Base-by-base conservation (phyloP, 2,888 invertebrate species). In the Glaucopsyche alexis region DNA sequence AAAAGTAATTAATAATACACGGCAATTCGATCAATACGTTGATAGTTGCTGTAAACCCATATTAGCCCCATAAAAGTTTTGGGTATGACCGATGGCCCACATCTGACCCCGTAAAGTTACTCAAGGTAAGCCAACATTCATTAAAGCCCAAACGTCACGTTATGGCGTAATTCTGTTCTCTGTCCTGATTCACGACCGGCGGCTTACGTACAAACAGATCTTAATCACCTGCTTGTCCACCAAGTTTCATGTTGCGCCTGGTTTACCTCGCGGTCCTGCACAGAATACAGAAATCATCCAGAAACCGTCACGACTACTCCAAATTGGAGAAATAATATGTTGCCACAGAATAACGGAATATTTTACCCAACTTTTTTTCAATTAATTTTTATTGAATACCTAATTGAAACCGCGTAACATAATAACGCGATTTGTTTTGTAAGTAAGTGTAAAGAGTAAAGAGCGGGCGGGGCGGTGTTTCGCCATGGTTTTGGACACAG, bases 51-150 rank as follows among this genome's bases (percentile, higher is more conserved):
- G 42, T 67, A 47, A 67, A 67, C 45, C 42, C 45, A 45, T 47
- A 67, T 45, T 19, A 19, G 67, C 67, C 19, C 19, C 67, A 45
- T 67, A 67, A 67, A 64, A 45, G 11, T 67, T 60, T 67, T 45
- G 67, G 45, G 47, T 67, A 67, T 19, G 67, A 19, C 11, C 67
- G 19, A 16, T 67, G 67, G 67, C 29, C 60, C 60, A 13, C 60
- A 16, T 16, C 40, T 72, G 72, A 72, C 52, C 55, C 71, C 71
- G 70, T 75, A 76, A 72, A 74, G 66, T 74, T 75, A 77, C 74
- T 78, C 77, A 79, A 79, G 77, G 76, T 74, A 80, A 79, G 80
- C 78, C 60, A 72, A 74, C 73, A 74, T 72, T 72, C 73, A 74
- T 72, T 72, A 72, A 66, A 45, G 71, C 19, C 16, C 60, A 29